Base-by-base conservation (phyloP, 1,140 invertebrate genomes). In the Saccostrea echinata region DNA sequence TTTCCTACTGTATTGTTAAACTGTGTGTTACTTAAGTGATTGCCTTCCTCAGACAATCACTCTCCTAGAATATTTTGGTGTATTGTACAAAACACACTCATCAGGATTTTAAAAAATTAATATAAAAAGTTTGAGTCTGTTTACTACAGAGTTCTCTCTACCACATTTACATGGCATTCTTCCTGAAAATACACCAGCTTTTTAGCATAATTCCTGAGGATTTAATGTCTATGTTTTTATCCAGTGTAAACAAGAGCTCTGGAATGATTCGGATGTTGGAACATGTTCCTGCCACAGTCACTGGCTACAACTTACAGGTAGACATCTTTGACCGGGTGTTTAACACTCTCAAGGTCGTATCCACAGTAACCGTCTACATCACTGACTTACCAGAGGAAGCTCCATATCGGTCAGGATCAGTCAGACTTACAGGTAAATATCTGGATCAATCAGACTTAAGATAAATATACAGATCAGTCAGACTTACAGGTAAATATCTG, bases 361-460 rank as follows among this genome's bases (percentile, higher is more conserved):
- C 88, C 11, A 83, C 71, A 8, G 88, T 89, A 4, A 87, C 35
- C 33, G 76, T 89, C 16, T 85, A 43, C 9, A 64, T 87, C 21
- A 55, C 76, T 3, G 88, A 89, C 9, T 43, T 89, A 52, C 83
- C 86, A 24, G 88, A 87, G 33, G 86, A 87, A 27, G 88, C 88
- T 3, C 86, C 86, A 24, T 87, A 85, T 51, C 61, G n/a, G 11
- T 86, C 88, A 8, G 88, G 88, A 51, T 89, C 88, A n/a, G 21
- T 89, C 33, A 80, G 88, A 53, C 55, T 89, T 0, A 52, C 81
- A 68, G 88, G 88, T 88, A 8, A 52, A 16, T 76, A n/a, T 76
- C 24, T 21, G 1, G n/a, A 71, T n/a, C n/a, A n/a, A n/a, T n/a
- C n/a, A n/a, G n/a, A 57, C 4, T 21, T 57, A 18, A 21, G 3